phyloP scores from a whole-genome alignment of 2,797 vertebrate species.

The Trachurus trachurus region DNA sequence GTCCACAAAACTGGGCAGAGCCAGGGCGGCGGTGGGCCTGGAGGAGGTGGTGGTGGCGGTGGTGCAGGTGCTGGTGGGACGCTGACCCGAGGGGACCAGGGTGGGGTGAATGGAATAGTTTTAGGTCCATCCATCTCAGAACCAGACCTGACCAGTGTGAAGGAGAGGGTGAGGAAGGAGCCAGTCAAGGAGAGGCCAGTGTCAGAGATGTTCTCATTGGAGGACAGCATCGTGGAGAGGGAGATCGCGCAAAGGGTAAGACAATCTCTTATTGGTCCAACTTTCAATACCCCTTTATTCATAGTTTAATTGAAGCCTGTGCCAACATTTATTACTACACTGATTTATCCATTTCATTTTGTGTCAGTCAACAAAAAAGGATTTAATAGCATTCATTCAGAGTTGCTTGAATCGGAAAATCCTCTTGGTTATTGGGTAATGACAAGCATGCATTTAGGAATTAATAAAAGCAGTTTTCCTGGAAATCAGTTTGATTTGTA shows the following conservation, averaged over 20 bases:
- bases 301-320: background rate
- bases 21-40: conserved; percentile 76
- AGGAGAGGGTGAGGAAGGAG: conserved; percentile 95
- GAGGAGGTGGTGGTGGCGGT: conserved; percentile 60
- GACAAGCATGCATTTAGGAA: too few species aligned
- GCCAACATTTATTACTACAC: background rate
- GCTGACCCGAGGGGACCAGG: conserved; percentile 89
- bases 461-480: too few species aligned
- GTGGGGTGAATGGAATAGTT: conserved; percentile 86
- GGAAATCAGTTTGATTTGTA: too few species aligned
- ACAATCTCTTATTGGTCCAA: background rate
- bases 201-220: conserved; percentile 97
- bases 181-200: conserved; percentile 96
- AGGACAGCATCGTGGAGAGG: conserved; percentile 97
- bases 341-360: too few species aligned
- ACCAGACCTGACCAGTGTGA: conserved; percentile 96
- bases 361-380: background rate
- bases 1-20: conserved; percentile 83
- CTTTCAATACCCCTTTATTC: background rate
- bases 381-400: background rate
- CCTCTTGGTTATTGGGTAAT: too few species aligned
- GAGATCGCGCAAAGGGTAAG: conserved; percentile 96
- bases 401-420: too few species aligned
- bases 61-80: conserved; percentile 79
- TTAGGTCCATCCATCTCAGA: conserved; percentile 97